Conservation (phyloP, 2,113 vertebrate species). For the Dasyurus viverrinus region DNA sequence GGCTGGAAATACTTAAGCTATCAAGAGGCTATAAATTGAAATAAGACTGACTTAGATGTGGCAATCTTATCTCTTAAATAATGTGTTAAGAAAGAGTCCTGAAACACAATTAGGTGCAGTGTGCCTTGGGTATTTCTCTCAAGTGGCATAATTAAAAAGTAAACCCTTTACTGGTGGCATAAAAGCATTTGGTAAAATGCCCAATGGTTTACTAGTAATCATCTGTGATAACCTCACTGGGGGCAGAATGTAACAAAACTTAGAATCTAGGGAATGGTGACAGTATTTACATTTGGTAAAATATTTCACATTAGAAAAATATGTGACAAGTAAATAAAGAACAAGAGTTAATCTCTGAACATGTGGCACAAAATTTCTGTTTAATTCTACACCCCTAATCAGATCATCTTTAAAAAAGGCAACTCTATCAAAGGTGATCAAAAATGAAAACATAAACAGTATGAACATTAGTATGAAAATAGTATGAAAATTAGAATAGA, state of each 20-base stretch:
- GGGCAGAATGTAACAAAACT: background rate
- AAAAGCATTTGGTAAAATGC: conserved; percentile 30
- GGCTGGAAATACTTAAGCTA: background rate
- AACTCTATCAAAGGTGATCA: conserved; percentile 4
- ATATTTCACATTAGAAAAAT: conserved; percentile 13
- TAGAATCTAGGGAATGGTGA: background rate
- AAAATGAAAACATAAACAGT: conserved; percentile 1
- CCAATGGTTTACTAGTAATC: conserved; percentile 18
- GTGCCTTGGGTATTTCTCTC: conserved; percentile 41
- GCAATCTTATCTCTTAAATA: conserved; percentile 40
- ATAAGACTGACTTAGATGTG: conserved; percentile 25
- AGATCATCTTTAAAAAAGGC: background rate
- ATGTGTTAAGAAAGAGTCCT: conserved; percentile 24
- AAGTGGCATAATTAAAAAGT: conserved; percentile 32
- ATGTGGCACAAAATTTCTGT: background rate
- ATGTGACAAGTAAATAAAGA: background rate
- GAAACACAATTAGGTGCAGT: conserved; percentile 34
- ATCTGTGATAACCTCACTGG: background rate
- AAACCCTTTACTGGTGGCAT: background rate
- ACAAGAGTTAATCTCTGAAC: background rate
- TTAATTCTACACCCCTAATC: conserved; percentile 7
- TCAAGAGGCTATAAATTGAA: background rate
- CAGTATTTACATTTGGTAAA: background rate
- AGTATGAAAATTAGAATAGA: background rate
- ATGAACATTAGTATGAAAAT: background rate